Conservation (phyloP, 2,888 invertebrate species). For the Idaea biselata region DNA sequence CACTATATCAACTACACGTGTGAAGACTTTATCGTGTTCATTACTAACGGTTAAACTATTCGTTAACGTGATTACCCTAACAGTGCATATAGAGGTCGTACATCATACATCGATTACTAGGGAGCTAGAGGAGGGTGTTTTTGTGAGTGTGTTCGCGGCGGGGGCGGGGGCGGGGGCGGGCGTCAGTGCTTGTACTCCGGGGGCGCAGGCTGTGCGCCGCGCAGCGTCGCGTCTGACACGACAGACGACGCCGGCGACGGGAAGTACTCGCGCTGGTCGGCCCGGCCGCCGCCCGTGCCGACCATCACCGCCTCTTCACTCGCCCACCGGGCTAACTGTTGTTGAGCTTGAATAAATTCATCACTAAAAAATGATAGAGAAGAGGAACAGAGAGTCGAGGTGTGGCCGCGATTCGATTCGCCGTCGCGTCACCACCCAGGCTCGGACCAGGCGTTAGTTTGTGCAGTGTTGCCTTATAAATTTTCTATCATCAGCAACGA, state of each 20-base stretch:
- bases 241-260: conserved; percentile 73
- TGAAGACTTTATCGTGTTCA: conserved; percentile 57
- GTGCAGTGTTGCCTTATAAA: neutral
- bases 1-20: conserved; percentile 61
- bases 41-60: conserved; percentile 62
- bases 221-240: conserved; percentile 56
- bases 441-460: neutral
- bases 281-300: conserved; percentile 58
- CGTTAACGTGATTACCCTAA: conserved; percentile 57
- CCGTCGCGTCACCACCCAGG: conserved; percentile 15
- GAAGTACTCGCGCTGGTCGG: conserved; percentile 59
- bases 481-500: neutral
- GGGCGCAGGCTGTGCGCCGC: conserved; percentile 68
- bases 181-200: conserved; percentile 37
- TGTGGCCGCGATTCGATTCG: conserved; percentile 32
- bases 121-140: conserved; percentile 74
- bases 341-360: conserved; percentile 98
- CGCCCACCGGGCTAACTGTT: conserved; percentile 97
- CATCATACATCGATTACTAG: conserved; percentile 41
- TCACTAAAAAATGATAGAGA: conserved; percentile 95
- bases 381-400: conserved; percentile 85
- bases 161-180: conserved; percentile 62
- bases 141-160: conserved; percentile 83
- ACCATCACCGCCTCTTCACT: conserved; percentile 90
- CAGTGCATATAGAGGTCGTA: conserved; percentile 50